Base-by-base conservation (phyloP, 2,797 vertebrate genomes). In the Rhinophrynus dorsalis region DNA sequence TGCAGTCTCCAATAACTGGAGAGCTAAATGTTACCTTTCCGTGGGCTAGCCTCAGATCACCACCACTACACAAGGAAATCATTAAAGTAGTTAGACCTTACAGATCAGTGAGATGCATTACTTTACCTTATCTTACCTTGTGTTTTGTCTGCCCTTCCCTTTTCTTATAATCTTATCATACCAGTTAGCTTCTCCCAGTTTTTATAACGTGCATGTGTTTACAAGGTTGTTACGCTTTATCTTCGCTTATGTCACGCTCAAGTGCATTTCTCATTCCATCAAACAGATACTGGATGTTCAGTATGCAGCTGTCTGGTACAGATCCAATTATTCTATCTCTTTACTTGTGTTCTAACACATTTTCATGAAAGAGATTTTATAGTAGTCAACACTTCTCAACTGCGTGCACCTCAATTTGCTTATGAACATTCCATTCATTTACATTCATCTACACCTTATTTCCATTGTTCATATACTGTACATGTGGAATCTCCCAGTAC, bases 391-490 rank as follows among this genome's bases (percentile, higher is more conserved):
- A 12, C 6, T 3, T 47, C 8, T 47, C 11, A 23, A 23, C 6
- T 23, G 44, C 20, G 21, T 47, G 18, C 2, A 47, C 24, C 24
- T 47, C 20, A 44, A 3, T n/a, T 60, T 60, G 15, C 18, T 29
- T 45, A 30, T 30, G 45, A 60, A 44, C 57, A 44, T 27, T 38
- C 26, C n/a, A n/a, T n/a, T n/a, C n/a, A n/a, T n/a, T n/a, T n/a
- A 12, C 57, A 60, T 44, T 18, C 23, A 23, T 1, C 7, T 12
- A 38, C 37, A 47, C 1, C 6, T 23, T 47, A 12, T 47, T 47
- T 47, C 13, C 38, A 30, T 45, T 60, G 57, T 13, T 45, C 45
- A 60, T 38, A 17, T 18, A 12, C 40, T 29, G 8, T 12, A 12
- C 24, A 59, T 32, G 5, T 44, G 26, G 57, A 3, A 20, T 45